Evolutionary conservation across 2,888 invertebrate genomes (phyloP).

Genomic region (Caenorhabditis becei): DNA sequence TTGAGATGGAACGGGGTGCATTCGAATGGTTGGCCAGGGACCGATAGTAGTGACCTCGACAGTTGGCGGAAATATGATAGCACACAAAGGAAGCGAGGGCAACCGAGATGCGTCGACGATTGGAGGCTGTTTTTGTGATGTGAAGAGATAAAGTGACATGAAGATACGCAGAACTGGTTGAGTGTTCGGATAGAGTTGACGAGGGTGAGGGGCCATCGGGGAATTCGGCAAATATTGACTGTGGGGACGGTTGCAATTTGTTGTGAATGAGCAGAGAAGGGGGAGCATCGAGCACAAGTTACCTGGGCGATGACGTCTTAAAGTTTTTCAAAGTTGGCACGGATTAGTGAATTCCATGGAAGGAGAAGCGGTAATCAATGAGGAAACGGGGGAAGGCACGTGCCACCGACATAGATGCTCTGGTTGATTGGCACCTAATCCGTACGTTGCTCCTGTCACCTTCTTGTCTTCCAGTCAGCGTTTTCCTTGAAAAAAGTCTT

Average conservation of each 20-base stretch:
- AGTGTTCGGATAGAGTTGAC: slow-evolving; percentile 17
- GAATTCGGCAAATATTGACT: slow-evolving; percentile 17
- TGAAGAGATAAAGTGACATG: background rate
- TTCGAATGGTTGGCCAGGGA: background rate
- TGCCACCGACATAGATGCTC: background rate
- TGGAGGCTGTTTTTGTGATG: background rate
- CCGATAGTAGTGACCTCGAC: slow-evolving; percentile 36
- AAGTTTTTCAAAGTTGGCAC: too few relatives aligned
- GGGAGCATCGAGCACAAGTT: background rate
- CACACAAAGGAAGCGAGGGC: background rate
- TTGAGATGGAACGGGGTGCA: slow-evolving; percentile 20
- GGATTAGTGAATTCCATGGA: background rate
- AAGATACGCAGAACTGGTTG: slow-evolving; percentile 3
- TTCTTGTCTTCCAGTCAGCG: background rate
- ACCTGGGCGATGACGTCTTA: too few relatives aligned
- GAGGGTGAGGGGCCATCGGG: background rate
- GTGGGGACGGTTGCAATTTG: slow-evolving; percentile 10
- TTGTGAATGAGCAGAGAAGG: background rate
- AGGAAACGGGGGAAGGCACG: background rate
- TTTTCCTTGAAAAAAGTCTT: background rate
- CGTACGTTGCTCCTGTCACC: background rate
- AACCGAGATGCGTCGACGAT: background rate
- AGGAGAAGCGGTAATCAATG: slow-evolving; percentile 5
- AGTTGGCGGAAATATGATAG: slow-evolving; percentile 47
- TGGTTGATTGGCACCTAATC: slow-evolving; percentile 3